These are phyloP conservation scores for Eumacrocentrus americanus DNA, from an alignment of 2,888 invertebrate species.

Conservation along the genomic window DNA sequence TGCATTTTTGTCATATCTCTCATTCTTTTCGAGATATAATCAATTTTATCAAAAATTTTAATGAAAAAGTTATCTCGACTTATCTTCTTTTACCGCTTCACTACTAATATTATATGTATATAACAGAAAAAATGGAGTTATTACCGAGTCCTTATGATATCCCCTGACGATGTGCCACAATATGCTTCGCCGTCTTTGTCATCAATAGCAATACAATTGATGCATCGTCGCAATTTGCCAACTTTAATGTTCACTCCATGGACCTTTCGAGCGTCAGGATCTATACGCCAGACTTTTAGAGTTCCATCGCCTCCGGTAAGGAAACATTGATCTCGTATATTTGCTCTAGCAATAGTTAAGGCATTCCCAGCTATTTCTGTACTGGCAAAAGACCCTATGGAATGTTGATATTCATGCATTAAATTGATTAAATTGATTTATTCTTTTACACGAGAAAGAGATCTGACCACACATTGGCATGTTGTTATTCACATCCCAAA, in stretches of 20 bases:
- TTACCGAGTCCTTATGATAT: constrained; percentile 65
- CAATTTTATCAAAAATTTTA: too few species aligned
- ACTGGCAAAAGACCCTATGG: constrained; percentile 63
- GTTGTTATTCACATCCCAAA: constrained; percentile 76
- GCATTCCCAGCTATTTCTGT: constrained; percentile 78
- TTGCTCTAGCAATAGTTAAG: constrained; percentile 65
- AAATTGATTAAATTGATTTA: neutral
- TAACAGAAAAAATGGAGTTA: constrained; percentile 24
- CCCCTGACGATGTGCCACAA: constrained; percentile 87
- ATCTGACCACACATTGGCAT: constrained; percentile 63
- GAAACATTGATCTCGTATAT: constrained; percentile 70
- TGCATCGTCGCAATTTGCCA: constrained; percentile 78
- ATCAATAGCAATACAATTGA: constrained; percentile 76
- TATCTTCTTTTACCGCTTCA: too few species aligned
- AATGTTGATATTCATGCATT: neutral
- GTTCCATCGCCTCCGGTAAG: constrained; percentile 77
- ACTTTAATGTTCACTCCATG: constrained; percentile 76
- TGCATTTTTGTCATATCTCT: too few species aligned
- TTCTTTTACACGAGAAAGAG: constrained; percentile 3
- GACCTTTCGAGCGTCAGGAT: constrained; percentile 72
- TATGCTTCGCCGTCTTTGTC: constrained; percentile 75
- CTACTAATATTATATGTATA: too few species aligned
- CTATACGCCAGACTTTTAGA: constrained; percentile 77
- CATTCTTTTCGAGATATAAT: too few species aligned
- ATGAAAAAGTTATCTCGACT: too few species aligned